Evolutionary conservation across 2,888 invertebrate species (phyloP).

Genomic region (Resseliella maxima): DNA sequence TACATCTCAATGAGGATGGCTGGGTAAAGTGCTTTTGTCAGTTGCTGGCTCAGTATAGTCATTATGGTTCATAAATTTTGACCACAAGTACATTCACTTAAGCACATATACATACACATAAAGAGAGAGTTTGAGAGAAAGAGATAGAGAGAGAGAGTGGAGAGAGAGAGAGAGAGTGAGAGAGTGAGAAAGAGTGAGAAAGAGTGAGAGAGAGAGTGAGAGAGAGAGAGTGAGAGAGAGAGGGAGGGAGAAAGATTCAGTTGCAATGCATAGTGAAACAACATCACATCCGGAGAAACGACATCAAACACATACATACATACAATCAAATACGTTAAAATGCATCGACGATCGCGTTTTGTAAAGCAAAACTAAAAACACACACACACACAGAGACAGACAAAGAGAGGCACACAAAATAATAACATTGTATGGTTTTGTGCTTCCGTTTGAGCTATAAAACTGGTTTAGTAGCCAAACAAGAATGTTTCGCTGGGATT

Average conservation of each 20-base stretch:
- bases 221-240: too few species aligned
- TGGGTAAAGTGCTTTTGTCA: conserved; percentile 31
- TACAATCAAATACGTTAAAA: background rate
- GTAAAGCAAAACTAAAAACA: background rate
- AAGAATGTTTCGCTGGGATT: background rate
- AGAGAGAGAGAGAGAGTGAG: too few species aligned
- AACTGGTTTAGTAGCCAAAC: background rate
- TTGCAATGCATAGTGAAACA: background rate
- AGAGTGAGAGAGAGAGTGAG: too few species aligned
- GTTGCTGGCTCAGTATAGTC: conserved; percentile 26
- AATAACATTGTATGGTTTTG: too few species aligned
- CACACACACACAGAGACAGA: too few species aligned
- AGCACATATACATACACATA: background rate
- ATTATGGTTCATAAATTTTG: conserved; percentile 53
- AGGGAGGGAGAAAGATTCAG: too few species aligned
- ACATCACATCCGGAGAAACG: background rate
- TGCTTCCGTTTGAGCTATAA: too few species aligned
- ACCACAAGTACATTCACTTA: conserved; percentile 51
- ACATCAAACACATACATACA: background rate
- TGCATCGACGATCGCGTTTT: background rate
- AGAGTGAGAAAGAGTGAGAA: too few species aligned
- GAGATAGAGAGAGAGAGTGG: too few species aligned
- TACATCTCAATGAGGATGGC: conserved; percentile 24
- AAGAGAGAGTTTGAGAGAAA: too few species aligned
- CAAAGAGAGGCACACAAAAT: too few species aligned